Percentiles rank a stretch among this genome's conserved stretches.
Conservation (phyloP, 2,113 vertebrate species). For the Cheirogaleus medius region DNA sequence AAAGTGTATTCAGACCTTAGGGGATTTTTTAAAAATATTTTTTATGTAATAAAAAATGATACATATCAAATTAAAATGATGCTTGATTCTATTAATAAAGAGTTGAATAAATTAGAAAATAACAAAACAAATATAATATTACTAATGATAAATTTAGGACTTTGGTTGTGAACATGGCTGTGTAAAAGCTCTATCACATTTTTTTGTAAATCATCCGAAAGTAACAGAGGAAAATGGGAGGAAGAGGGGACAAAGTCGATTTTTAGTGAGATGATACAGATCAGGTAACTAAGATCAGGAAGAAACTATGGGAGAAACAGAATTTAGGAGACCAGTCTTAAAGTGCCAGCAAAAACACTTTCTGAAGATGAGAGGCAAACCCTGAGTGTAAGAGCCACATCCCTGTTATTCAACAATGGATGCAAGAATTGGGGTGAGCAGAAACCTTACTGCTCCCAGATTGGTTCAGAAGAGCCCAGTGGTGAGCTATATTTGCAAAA, state of each 20-base stretch:
- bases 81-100: slow-evolving; percentile 5
- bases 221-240: not conserved
- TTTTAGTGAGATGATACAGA: not conserved
- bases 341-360: not conserved
- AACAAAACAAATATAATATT: not conserved
- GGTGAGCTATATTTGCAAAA: not conserved
- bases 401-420: not conserved
- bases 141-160: not conserved
- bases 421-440: not conserved
- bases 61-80: not conserved
- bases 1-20: not conserved
- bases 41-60: not conserved
- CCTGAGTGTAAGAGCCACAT: not conserved
- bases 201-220: slow-evolving; percentile 30
- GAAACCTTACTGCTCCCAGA: not conserved
- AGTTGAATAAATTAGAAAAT: not conserved
- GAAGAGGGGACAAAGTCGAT: not conserved
- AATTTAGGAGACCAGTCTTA: not conserved
- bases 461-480: not conserved
- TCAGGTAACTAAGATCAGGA: not conserved
- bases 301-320: not conserved
- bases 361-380: not conserved
- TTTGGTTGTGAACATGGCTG: not conserved
- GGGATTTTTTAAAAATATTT: not conserved
- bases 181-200: not conserved